Evolutionary conservation across 2,797 vertebrate genomes (phyloP), one percentile per base, ranked within the genome.

Genomic region (Liparis tanakae): DNA sequence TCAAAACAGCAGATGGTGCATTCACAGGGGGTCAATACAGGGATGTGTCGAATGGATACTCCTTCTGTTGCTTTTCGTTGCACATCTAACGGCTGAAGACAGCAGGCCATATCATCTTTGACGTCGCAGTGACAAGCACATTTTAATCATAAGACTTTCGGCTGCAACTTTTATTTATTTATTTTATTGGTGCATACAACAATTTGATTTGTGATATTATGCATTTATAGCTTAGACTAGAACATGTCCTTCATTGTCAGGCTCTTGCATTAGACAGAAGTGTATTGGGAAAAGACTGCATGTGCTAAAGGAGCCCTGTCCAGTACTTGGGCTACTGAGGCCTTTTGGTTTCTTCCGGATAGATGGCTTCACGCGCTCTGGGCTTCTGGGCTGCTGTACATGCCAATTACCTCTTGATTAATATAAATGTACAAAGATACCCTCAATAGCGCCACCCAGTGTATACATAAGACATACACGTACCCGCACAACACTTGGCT

Each of bases 1-100:
- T 74, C 87, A 93, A 88, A 89, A 93, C 91, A 94, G 92, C 94
- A 95, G 94, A 95, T 95, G 94, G 93, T 90, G 53, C 66, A 62
- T 39, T 90, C 56, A 54, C 74, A 58, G 93, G 94, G 83, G 85
- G 88, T 80, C 92, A 88, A 93, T 92, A 91, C 91, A 91, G 87
- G 93, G 92, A 93, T 92, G 25, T 92, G 92, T 93, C 83, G 70
- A 91, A 87, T 89, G 91, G 93, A 85, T 85, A 64, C 89, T 94
- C 93, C 94, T 93, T 94, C 93, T 95, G 93, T 90, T 90, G 89
- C 88, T 61, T 84, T 82, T 85, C 92, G 83, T 85, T 83, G 86
- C 89, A 83, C 82, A 67, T 91, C 85, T 94, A 83, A 92, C 88
- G 91, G 87, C 91, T 87, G 75, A 79, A 87, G 91, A 89, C 90